These are phyloP conservation scores for Lepidurus packardi DNA, from an alignment of 1,140 invertebrate genomes.

Conservation along the genomic window DNA sequence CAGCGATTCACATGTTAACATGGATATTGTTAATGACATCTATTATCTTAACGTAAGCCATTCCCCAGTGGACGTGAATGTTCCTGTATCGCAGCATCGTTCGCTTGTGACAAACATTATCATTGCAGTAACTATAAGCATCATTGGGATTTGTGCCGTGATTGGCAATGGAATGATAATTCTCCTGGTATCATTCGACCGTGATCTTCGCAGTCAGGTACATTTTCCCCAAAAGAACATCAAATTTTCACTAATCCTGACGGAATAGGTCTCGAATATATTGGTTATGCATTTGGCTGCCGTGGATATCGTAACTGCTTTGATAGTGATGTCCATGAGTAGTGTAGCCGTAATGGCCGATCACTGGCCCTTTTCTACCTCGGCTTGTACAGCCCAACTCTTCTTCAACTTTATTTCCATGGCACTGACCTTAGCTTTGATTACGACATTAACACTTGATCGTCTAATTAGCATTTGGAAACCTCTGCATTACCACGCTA, in stretches of 20 bases:
- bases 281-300: not conserved
- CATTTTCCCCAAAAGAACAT: not conserved
- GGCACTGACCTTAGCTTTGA: not conserved
- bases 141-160: not conserved
- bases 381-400: not conserved
- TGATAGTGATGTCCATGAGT: not conserved
- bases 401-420: constrained; percentile 12
- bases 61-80: not conserved
- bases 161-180: not conserved
- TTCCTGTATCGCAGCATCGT: not conserved
- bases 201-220: constrained; percentile 9
- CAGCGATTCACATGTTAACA: not conserved
- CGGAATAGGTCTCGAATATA: not conserved
- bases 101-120: not conserved
- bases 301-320: not conserved
- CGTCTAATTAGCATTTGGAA: constrained; percentile 42
- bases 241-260: not conserved
- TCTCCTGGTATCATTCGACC: not conserved
- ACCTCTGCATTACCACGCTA: constrained; percentile 40
- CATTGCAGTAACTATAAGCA: not conserved
- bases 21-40: not conserved
- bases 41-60: not conserved
- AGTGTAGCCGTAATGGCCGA: not conserved
- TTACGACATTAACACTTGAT: constrained; percentile 42
- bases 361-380: not conserved